Evolutionary conservation across 2,888 invertebrate genomes (phyloP).

Genomic region (Alentia gelatinosa): DNA sequence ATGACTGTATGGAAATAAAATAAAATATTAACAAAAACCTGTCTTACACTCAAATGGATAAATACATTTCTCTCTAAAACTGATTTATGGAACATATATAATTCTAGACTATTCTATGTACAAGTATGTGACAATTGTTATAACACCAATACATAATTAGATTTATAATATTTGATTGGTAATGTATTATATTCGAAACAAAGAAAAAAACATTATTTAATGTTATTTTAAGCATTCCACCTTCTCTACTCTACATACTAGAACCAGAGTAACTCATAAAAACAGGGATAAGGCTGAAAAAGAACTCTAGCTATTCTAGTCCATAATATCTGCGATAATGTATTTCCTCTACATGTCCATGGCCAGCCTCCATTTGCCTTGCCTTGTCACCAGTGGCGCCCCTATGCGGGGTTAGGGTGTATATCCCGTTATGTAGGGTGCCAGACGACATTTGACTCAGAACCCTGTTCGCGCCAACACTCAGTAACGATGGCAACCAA

Average conservation of each 20-base stretch:
- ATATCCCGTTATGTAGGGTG: not conserved
- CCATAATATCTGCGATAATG: not conserved
- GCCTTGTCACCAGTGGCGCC: not conserved
- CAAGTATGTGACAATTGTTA: too few relatives aligned
- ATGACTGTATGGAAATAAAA: too few relatives aligned
- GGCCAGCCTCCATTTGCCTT: not conserved
- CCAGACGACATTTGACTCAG: not conserved
- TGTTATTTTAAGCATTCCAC: too few relatives aligned
- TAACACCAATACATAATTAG: too few relatives aligned
- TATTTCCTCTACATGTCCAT: not conserved
- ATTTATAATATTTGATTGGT: too few relatives aligned
- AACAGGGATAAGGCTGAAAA: not conserved
- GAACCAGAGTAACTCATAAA: not conserved
- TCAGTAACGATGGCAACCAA: not conserved
- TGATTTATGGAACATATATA: too few relatives aligned
- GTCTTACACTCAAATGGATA: too few relatives aligned
- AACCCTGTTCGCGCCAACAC: not conserved
- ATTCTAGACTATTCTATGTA: too few relatives aligned
- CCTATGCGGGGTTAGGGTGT: not conserved
- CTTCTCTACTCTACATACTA: too few relatives aligned
- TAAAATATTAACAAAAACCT: too few relatives aligned
- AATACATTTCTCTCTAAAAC: too few relatives aligned
- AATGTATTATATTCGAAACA: too few relatives aligned
- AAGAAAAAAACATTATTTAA: not conserved
- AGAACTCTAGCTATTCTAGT: not conserved